phyloP scores from a whole-genome alignment of 2,888 invertebrate genomes.

The Pseudeuparius sepicola region DNA sequence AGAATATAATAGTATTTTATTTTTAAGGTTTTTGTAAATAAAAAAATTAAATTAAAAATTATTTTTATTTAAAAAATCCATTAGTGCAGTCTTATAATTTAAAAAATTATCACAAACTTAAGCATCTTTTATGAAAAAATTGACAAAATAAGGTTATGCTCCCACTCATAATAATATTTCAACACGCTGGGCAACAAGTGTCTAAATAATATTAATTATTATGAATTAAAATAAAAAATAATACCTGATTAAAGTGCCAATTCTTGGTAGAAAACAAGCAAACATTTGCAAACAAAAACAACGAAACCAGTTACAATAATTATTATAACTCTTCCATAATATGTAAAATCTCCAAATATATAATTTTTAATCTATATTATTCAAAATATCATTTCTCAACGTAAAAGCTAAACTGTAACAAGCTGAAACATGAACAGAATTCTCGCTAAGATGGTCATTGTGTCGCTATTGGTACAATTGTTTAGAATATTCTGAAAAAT shows the following conservation, averaged over 20 bases:
- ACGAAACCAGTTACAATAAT: conserved; percentile 53
- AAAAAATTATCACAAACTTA: no score
- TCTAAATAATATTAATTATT: background rate
- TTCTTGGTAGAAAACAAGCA: conserved; percentile 73
- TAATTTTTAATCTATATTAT: conserved; percentile 33
- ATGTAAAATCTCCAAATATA: conserved; percentile 33
- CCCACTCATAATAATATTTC: conserved; percentile 64
- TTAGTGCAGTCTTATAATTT: no score
- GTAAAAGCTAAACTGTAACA: conserved; percentile 77
- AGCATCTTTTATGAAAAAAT: conserved; percentile 63
- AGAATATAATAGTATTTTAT: no score
- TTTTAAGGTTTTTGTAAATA: no score
- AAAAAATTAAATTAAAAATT: no score
- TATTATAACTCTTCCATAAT: conserved; percentile 44
- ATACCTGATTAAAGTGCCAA: conserved; percentile 80
- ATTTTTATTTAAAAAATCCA: no score
- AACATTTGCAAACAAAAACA: conserved; percentile 62
- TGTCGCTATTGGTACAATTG: conserved; percentile 73
- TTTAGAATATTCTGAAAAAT: conserved; percentile 76
- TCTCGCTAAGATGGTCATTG: conserved; percentile 70
- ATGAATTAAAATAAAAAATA: conserved; percentile 9
- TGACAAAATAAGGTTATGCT: conserved; percentile 68
- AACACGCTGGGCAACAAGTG: conserved; percentile 66
- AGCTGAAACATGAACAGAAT: conserved; percentile 78
- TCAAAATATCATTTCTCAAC: conserved; percentile 64